Evolutionary conservation across 2,888 invertebrate species (phyloP).

Genomic region (Isoperla grammatica): DNA sequence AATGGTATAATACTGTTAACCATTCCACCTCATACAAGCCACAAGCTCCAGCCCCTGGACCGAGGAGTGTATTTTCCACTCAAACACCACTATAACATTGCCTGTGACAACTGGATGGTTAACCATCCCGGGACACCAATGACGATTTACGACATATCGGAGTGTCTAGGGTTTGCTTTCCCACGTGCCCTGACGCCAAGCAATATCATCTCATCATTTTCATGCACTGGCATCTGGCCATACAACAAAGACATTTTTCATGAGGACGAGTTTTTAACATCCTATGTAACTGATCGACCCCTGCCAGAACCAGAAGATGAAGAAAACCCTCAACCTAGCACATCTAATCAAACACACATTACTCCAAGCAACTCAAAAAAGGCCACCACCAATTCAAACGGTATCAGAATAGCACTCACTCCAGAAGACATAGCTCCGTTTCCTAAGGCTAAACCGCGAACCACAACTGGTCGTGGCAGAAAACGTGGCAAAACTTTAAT

Average conservation of each 20-base stretch:
- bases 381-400: too few species aligned
- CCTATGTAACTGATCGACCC: constrained; percentile 1
- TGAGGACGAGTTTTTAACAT: background rate
- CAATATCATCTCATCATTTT: constrained; percentile 25
- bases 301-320: background rate
- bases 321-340: too few species aligned
- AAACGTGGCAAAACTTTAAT: too few species aligned
- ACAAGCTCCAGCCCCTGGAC: constrained; percentile 29
- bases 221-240: constrained; percentile 12
- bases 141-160: constrained; percentile 33
- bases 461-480: too few species aligned
- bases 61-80: constrained; percentile 10
- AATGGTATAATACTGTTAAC: constrained; percentile 33
- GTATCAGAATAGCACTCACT: too few species aligned
- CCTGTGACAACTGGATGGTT: constrained; percentile 29
- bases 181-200: constrained; percentile 27
- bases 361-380: too few species aligned
- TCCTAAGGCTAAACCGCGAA: too few species aligned
- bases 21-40: constrained; percentile 34
- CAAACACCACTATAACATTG: constrained; percentile 17
- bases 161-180: constrained; percentile 25
- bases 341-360: too few species aligned
- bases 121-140: constrained; percentile 34
- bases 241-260: constrained; percentile 10
- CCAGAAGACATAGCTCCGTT: too few species aligned